Evolutionary conservation across 2,888 invertebrate genomes (phyloP), one percentile per base, ranked within the genome.

Genomic region (Eilema sororculum): DNA sequence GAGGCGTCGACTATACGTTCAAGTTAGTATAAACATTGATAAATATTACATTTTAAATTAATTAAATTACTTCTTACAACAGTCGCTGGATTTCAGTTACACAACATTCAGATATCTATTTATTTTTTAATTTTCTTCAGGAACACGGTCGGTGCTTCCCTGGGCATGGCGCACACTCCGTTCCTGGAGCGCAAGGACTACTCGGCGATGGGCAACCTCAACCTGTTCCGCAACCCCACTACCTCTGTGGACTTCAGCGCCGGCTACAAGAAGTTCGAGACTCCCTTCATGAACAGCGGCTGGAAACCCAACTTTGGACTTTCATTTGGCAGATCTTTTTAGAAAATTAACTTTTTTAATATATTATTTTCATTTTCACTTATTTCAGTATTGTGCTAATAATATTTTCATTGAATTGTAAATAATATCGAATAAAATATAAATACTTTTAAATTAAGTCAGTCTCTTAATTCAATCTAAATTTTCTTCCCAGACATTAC

Each of bases 101-200:
- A 58, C 24, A 24, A 10, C 4, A 24, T 58, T 13, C 6, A 37
- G 37, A 37, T 37, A 37, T 37, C 12, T 37, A 37, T 37, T 37
- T 0, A 37, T 12, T n/a, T 33, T 56, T 13, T 25, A 0, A 52
- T 24, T 65, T n/a, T 8, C 25, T 76, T 8, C 75, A 84, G 84
- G 30, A 65, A 80, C 52, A 78, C 70, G 46, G 25, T 75, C 2
- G 77, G 73, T 0, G 78, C 63, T 10, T 72, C 74, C 9, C 20
- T 71, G 12, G 73, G 75, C 30, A 76, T 80, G 68, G 61, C 71
- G 0, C 71, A 58, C n/a, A 82, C 83, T 0, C 79, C 79, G 0
- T 77, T 79, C 65, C 33, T 80, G 13, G 56, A 76, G n/a, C 78
- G 74, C 16, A 83, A 78, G 4, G 83, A 85, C 72, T 82, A 77